These are phyloP conservation scores for Heliconius erato DNA, from an alignment of 2,888 invertebrate genomes.

Conservation along the genomic window DNA sequence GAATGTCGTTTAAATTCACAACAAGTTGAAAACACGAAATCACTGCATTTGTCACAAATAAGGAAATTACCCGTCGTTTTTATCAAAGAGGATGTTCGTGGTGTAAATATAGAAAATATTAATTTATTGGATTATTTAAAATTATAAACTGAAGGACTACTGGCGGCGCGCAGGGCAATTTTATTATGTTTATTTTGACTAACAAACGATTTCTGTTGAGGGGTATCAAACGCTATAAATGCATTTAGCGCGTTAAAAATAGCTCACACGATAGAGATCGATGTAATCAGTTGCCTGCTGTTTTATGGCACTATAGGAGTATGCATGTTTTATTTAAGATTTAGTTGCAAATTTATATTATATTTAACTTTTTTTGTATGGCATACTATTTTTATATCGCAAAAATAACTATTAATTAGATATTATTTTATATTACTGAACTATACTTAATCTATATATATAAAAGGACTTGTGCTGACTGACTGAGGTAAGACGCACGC, in stretches of 20 bases:
- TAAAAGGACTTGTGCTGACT: no score
- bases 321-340: not conserved
- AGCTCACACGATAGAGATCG: conserved; percentile 21
- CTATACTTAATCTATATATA: no score
- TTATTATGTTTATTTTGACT: conserved; percentile 45
- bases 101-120: conserved; percentile 1
- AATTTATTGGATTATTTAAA: conserved; percentile 20
- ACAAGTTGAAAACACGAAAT: not conserved
- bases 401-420: no score
- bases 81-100: conserved; percentile 1
- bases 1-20: not conserved
- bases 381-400: no score
- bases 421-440: not conserved
- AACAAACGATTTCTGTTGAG: conserved; percentile 38
- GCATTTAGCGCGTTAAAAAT: conserved; percentile 47
- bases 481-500: no score
- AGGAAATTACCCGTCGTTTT: conserved; percentile 9
- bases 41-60: conserved; percentile 7
- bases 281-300: conserved; percentile 18
- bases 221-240: conserved; percentile 43
- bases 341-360: not conserved
- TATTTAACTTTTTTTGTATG: not conserved
- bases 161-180: conserved; percentile 37
- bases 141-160: conserved; percentile 28
- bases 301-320: not conserved